Percentiles rank a stretch among this genome's conserved stretches.
Conservation (phyloP, 2,113 vertebrate genomes). For the Boulengeromyrus knoepffleri region DNA sequence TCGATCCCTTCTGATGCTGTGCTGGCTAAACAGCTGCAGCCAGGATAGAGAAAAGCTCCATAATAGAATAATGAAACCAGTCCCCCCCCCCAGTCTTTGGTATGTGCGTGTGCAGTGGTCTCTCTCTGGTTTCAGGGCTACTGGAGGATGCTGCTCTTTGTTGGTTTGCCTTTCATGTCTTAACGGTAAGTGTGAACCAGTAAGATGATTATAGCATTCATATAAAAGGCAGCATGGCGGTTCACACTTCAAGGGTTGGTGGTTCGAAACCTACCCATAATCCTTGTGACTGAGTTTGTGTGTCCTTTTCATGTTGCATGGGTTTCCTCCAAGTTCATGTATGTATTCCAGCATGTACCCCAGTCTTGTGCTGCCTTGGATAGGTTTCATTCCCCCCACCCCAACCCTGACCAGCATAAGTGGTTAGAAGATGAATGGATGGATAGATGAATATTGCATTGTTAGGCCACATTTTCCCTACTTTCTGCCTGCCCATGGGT, state of each 20-base stretch:
- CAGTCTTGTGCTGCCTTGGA: background rate
- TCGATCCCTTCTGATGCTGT: slow-evolving; percentile 64
- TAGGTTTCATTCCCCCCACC: background rate
- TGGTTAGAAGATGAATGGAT: background rate
- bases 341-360: background rate
- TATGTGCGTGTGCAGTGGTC: background rate
- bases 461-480: background rate
- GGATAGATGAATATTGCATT: background rate
- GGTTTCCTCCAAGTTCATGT: background rate
- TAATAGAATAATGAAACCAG: slow-evolving; percentile 40
- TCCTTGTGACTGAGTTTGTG: background rate
- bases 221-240: background rate
- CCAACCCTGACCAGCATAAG: background rate
- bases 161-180: background rate
- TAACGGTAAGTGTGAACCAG: background rate
- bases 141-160: slow-evolving; percentile 21
- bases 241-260: background rate
- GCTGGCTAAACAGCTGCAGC: slow-evolving; percentile 63
- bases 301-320: background rate
- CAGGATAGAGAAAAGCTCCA: slow-evolving; percentile 49
- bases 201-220: background rate
- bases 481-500: background rate
- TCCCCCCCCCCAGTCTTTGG: background rate
- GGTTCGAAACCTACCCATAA: background rate
- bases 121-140: background rate